Evolutionary conservation across 2,113 vertebrate genomes (phyloP).

Genomic region (Solenodon paradoxus): DNA sequence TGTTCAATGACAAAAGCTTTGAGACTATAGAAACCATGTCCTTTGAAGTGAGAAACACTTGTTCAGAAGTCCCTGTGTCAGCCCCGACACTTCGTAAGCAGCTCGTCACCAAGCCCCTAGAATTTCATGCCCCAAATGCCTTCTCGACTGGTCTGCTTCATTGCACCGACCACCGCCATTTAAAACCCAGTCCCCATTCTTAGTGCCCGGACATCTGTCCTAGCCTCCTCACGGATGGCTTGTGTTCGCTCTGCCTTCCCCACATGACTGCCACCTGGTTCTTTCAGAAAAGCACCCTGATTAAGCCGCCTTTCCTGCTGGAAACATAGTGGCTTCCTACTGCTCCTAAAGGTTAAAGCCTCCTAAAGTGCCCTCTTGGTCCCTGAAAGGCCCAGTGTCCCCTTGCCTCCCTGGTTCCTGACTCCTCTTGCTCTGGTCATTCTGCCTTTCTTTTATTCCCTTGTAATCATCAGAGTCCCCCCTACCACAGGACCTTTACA

Average conservation of each 20-base stretch:
- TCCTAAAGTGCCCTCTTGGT: background rate
- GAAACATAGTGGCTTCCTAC: background rate
- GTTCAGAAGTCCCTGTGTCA: background rate
- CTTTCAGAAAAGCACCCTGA: background rate
- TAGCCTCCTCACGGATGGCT: background rate
- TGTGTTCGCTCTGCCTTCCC: background rate
- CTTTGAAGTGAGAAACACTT: background rate
- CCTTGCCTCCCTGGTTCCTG: background rate
- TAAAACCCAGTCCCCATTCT: background rate
- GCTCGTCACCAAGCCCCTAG: background rate
- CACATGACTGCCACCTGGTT: background rate
- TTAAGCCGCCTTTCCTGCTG: background rate
- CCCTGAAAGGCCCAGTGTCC: background rate
- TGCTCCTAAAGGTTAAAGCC: background rate
- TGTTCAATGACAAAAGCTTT: no score
- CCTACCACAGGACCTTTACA: background rate
- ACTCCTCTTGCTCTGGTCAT: background rate
- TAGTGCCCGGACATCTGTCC: accelerated
- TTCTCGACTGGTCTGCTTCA: background rate
- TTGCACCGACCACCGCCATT: background rate
- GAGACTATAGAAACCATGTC: background rate
- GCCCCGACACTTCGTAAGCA: background rate
- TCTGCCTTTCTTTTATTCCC: background rate
- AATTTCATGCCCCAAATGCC: background rate
- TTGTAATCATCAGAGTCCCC: background rate